Base-by-base conservation (phyloP, 2,113 vertebrate species). In the Barnardius zonarius region DNA sequence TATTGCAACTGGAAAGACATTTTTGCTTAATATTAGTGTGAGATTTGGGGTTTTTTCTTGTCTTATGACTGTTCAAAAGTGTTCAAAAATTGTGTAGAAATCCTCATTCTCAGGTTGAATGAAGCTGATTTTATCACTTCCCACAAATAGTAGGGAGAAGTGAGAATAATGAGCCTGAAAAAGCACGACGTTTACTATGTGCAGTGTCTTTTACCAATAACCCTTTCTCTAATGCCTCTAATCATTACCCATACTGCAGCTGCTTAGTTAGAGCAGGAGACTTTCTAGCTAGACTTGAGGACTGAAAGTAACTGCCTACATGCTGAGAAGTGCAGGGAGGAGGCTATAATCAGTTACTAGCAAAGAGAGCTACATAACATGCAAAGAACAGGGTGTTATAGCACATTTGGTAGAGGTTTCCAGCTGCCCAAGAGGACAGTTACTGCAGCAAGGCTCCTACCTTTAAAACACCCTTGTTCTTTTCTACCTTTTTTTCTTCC, bases 11-110 rank as follows among this genome's bases (percentile, higher is more conserved):
- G 15, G 31, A 51, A 51, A 69, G 28, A 5, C 1, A 13, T 23
- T 92, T 95, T 88, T 33, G 3, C 8, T 67, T 43, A 6, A 52
- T 15, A 43, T 31, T 7, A 61, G 7, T 6, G 5, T 10, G 39
- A 66, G 8, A 35, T 49, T 31, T 13, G 2, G 2, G 2, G 0
- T 0, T 43, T 73, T 76, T 51, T 23, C 22, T 69, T 63, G 17
- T 44, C 20, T 48, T 51, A 17, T 30, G 17, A 48, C 19, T 51
- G 19, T 8, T 30, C 9, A 6, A 15, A 41, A 82, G 19, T 15
- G n/a, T 87, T 44, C 20, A 63, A 84, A 92, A 67, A 46, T 13
- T 20, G 4, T 15, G 5, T 2, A 41, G 19, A 73, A 87, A 66
- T 84, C 35, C 33, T 90, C 14, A 22, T 43, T 82, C 24, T 62